Base-by-base conservation (phyloP, 1,140 invertebrate genomes). In the Drosophila orena region DNA sequence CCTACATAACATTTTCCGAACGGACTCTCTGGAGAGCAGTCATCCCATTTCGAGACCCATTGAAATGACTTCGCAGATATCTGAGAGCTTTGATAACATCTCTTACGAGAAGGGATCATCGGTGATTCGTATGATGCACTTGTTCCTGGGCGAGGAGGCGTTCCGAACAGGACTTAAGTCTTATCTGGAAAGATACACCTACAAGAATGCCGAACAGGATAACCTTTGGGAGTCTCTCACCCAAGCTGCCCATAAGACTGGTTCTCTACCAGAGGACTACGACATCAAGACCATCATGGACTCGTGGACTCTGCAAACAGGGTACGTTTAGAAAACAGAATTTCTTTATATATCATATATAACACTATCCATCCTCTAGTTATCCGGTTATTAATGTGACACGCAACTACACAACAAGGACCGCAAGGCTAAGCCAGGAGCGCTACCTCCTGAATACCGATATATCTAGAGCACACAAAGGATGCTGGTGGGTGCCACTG, bases 41-140 rank as follows among this genome's bases (percentile, higher is more conserved):
- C 94, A 95, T 83, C 94, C 94, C 8, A 94, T 95, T 4, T 95
- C 94, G 0, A 94, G 94, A 4, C 91, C 93, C 3, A 93, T 95
- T 7, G 93, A 93, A 30, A 79, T 94, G 73, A 96, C 96, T 0
- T 95, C 95, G 78, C 95, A 98, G 92, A 97, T 98, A 20, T 94
- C 94, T 12, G 95, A 97, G 91, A 96, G 97, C 40, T 98, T 98
- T 92, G 97, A 98, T 91, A 93, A 93, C 2, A 98, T 98, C 70
- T 97, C 97, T 0, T 98, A 98, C 92, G 94, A 94, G 46, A 98
- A 98, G 93, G 97, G 97, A 54, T 94, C 94, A 3, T 94, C 93
- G 11, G 93, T 98, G 7, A 95, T 98, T 34, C 93, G 97, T 2
- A 98, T 98, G 97, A 97, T 98, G 95, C 94, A 95, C 72, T 93